Conservation (phyloP, 2,797 vertebrate genomes). For the Pristis pectinata region DNA sequence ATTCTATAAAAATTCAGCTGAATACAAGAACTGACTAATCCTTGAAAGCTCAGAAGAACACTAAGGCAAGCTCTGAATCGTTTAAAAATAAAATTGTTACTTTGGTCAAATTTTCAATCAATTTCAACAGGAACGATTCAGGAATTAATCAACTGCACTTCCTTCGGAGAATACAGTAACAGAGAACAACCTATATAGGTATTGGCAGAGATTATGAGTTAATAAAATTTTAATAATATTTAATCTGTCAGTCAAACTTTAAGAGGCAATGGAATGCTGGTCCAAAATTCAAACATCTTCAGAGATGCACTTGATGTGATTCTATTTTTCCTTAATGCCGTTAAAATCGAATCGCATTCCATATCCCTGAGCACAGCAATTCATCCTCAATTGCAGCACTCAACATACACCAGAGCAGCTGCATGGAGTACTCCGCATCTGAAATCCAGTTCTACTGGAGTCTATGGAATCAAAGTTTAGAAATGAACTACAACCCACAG, state of each 20-base stretch:
- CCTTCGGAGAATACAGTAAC: background rate
- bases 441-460: too few relatives aligned
- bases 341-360: slow-evolving; percentile 4
- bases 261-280: slow-evolving; percentile 3
- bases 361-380: background rate
- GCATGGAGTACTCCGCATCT: too few relatives aligned
- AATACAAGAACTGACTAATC: background rate
- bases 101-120: background rate
- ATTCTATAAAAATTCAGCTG: background rate
- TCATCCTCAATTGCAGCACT: background rate
- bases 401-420: too few relatives aligned
- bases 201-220: slow-evolving; percentile 27
- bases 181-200: slow-evolving; percentile 15
- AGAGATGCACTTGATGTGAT: background rate
- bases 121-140: background rate
- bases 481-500: too few relatives aligned
- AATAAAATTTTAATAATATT: slow-evolving; percentile 29
- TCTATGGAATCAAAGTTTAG: too few relatives aligned
- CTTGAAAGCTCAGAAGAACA: background rate
- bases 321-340: background rate
- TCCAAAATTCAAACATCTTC: background rate
- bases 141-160: slow-evolving; percentile 5
- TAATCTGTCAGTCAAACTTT: slow-evolving; percentile 26
- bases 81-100: background rate
- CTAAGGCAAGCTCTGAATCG: background rate